phyloP scores from a whole-genome alignment of 2,888 invertebrate species.

The Eremobia ochroleuca region DNA sequence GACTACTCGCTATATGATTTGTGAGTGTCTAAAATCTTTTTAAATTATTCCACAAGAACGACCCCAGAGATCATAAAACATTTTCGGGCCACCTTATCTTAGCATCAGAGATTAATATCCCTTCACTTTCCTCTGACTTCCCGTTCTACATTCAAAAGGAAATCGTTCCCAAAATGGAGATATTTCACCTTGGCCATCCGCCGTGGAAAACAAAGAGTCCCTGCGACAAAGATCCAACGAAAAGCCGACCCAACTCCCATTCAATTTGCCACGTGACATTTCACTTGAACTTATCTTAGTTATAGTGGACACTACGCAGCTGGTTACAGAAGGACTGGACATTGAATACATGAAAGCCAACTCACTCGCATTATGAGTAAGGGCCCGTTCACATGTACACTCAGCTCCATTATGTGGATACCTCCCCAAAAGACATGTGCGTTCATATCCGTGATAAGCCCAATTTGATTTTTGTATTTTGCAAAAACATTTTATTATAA shows the following conservation, averaged over 20 bases:
- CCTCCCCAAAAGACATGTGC: no score
- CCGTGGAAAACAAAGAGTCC: constrained; percentile 59
- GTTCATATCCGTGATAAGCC: no score
- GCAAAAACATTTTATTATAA: no score
- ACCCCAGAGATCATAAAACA: constrained; percentile 7
- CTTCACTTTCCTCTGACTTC: constrained; percentile 12
- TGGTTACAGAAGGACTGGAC: constrained; percentile 27
- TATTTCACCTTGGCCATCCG: constrained; percentile 37
- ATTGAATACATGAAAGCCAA: neutral
- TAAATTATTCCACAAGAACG: neutral
- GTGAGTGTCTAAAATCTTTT: neutral
- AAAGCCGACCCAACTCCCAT: constrained; percentile 70
- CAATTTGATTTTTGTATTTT: no score
- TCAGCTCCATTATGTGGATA: no score
- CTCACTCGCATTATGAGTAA: neutral
- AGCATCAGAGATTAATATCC: constrained; percentile 29
- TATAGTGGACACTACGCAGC: constrained; percentile 22
- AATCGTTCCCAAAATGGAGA: constrained; percentile 54
- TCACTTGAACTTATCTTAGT: constrained; percentile 64
- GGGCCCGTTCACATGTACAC: neutral
- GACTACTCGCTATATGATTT: neutral
- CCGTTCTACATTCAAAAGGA: constrained; percentile 23
- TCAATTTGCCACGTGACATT: constrained; percentile 69
- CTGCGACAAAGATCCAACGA: constrained; percentile 62
- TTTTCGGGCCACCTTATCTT: constrained; percentile 11